Evolutionary conservation across 2,888 invertebrate genomes (phyloP).

Genomic region (Leptogaster cylindrica): DNA sequence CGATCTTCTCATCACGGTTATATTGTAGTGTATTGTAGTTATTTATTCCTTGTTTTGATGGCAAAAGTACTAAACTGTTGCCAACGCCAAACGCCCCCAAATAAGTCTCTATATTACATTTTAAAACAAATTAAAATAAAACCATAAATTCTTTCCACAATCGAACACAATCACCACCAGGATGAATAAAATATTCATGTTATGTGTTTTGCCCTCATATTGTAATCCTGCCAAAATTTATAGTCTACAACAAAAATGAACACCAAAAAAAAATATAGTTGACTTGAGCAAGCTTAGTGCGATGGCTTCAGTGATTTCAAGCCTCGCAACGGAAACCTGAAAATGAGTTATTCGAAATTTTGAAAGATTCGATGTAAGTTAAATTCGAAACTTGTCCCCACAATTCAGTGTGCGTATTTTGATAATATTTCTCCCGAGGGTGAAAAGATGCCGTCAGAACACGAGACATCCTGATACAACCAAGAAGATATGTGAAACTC

Average conservation of each 20-base stretch:
- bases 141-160: constrained; percentile 4
- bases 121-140: too few species aligned
- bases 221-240: constrained; percentile 2
- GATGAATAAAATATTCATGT: constrained; percentile 26
- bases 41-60: neutral
- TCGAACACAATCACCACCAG: constrained; percentile 20
- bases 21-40: neutral
- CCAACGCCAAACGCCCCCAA: too few species aligned
- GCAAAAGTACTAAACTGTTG: neutral
- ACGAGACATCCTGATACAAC: too few species aligned
- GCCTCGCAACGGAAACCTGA: constrained; percentile 15
- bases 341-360: neutral
- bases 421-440: neutral
- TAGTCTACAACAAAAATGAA: constrained; percentile 7
- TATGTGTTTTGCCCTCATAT: neutral
- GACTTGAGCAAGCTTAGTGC: constrained; percentile 17
- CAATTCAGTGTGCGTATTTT: neutral
- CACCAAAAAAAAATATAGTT: constrained; percentile 32
- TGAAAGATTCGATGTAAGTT: constrained; percentile 12
- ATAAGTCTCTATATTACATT: too few species aligned
- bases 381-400: constrained; percentile 23
- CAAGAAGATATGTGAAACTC: too few species aligned
- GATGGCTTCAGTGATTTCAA: constrained; percentile 28
- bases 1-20: neutral
- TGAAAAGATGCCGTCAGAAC: too few species aligned